A percentile compares a stretch with the other conserved stretches of the same genome.
phyloP scores from a whole-genome alignment of 2,888 invertebrate species.

The Andrena flavipes region DNA sequence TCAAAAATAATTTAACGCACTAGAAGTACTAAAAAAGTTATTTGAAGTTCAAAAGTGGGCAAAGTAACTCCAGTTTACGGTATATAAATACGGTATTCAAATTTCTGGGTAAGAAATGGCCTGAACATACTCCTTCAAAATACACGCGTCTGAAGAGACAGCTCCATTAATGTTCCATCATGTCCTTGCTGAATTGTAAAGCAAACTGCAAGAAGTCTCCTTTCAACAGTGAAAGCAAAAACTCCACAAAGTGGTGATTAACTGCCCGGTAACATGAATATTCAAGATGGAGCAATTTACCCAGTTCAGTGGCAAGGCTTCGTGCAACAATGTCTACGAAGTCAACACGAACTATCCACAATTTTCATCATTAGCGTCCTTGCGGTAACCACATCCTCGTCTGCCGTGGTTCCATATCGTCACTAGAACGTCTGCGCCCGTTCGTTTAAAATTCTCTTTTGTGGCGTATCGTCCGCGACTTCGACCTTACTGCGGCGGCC shows the following conservation, averaged over 20 bases:
- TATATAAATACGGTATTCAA: no score
- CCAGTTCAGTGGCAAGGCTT: background rate
- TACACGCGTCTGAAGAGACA: no score
- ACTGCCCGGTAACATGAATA: background rate
- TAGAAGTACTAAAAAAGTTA: no score
- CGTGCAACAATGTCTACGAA: constrained; percentile 11
- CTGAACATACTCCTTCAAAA: no score
- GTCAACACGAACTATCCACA: background rate
- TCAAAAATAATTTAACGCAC: no score
- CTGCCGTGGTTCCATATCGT: background rate
- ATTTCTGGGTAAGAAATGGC: no score
- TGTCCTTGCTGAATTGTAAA: constrained; percentile 8
- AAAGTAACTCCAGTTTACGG: no score
- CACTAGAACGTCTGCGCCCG: background rate
- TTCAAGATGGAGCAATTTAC: background rate
- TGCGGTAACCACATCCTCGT: constrained; percentile 18
- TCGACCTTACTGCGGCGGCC: constrained; percentile 15
- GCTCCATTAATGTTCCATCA: background rate
- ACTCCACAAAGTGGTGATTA: constrained; percentile 12
- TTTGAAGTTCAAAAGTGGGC: no score
- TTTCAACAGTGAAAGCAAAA: constrained; percentile 12
- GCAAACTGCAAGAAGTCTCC: constrained; percentile 3
- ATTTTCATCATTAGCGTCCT: constrained; percentile 34
- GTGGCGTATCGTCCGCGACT: constrained; percentile 27
- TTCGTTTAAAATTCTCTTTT: constrained; percentile 12